A percentile compares a stretch with the other conserved stretches of the same genome.
Conservation (phyloP, 1,140 invertebrate genomes). For the Achroia grisella region DNA sequence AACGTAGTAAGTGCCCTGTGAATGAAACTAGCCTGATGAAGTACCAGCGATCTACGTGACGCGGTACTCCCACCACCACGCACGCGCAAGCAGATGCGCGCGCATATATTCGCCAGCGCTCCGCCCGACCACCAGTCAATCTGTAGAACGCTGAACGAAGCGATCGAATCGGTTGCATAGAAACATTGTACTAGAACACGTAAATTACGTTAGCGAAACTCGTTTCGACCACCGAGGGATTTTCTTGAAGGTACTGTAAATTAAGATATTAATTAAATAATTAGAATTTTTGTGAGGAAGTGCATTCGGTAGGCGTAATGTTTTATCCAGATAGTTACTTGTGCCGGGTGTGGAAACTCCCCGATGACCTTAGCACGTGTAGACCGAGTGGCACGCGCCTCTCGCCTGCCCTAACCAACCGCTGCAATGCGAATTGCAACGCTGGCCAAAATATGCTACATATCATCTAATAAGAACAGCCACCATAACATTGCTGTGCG, state of each 20-base stretch:
- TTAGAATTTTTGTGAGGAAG: constrained; percentile 1
- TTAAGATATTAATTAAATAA: not conserved
- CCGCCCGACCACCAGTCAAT: constrained; percentile 50
- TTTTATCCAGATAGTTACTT: constrained; percentile 11
- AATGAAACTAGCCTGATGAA: constrained; percentile 9
- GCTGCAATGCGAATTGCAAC: constrained; percentile 55
- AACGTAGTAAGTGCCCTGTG: constrained; percentile 13
- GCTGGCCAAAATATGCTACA: constrained; percentile 26
- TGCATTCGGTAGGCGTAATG: constrained; percentile 8
- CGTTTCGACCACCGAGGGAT: constrained; percentile 24
- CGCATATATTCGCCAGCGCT: constrained; percentile 56
- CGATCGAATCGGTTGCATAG: constrained; percentile 22
- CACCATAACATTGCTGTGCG: constrained; percentile 30
- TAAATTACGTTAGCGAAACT: constrained; percentile 27
- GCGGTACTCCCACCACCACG: constrained; percentile 39
- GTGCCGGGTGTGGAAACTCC: constrained; percentile 28
- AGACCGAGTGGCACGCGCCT: constrained; percentile 22
- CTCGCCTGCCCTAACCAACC: constrained; percentile 16
- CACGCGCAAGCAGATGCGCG: constrained; percentile 55
- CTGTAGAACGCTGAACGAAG: constrained; percentile 26
- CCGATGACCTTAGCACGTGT: constrained; percentile 26
- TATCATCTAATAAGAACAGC: no score
- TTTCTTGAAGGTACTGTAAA: constrained; percentile 43
- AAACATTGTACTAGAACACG: constrained; percentile 12
- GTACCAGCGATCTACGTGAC: constrained; percentile 7